Evolutionary conservation across 2,797 vertebrate genomes (phyloP).

Genomic region (Pelodytes ibericus): DNA sequence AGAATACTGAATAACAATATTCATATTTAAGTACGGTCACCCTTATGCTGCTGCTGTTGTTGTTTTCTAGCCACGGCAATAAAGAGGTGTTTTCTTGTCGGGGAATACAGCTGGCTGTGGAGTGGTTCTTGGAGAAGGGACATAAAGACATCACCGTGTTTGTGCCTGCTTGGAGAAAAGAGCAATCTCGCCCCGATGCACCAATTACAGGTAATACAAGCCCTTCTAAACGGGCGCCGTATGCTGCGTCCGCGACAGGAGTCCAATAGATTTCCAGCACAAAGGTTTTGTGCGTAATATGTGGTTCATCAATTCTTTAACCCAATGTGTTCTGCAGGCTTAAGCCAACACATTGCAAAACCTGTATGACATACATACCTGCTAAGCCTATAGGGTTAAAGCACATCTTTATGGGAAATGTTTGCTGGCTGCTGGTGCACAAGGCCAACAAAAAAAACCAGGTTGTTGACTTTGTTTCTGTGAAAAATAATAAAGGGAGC

Average conservation of each 20-base stretch:
- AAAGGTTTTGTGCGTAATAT: background rate
- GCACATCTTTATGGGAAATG: too few relatives aligned
- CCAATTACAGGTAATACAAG: slow-evolving; percentile 87
- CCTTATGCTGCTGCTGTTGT: background rate
- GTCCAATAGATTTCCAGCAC: background rate
- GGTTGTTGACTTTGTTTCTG: too few relatives aligned
- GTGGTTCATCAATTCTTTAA: too few relatives aligned
- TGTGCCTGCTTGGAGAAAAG: slow-evolving; percentile 98
- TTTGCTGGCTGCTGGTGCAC: too few relatives aligned
- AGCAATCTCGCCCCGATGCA: slow-evolving; percentile 95
- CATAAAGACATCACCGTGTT: slow-evolving; percentile 99
- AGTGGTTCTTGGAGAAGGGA: slow-evolving; percentile 97
- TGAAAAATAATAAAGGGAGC: too few relatives aligned
- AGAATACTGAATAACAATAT: background rate
- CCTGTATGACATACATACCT: too few relatives aligned
- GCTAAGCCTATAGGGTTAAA: too few relatives aligned
- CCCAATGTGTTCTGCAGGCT: too few relatives aligned
- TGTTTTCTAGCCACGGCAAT: slow-evolving; percentile 87
- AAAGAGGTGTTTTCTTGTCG: slow-evolving; percentile 98
- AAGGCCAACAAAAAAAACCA: too few relatives aligned
- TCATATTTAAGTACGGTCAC: background rate
- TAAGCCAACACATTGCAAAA: too few relatives aligned
- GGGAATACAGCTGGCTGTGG: slow-evolving; percentile 95
- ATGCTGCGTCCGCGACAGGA: background rate
- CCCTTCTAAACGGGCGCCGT: background rate